Evolutionary conservation across 2,797 vertebrate genomes (phyloP), one percentile per base, ranked within the genome.

Genomic region (Prionace glauca): DNA sequence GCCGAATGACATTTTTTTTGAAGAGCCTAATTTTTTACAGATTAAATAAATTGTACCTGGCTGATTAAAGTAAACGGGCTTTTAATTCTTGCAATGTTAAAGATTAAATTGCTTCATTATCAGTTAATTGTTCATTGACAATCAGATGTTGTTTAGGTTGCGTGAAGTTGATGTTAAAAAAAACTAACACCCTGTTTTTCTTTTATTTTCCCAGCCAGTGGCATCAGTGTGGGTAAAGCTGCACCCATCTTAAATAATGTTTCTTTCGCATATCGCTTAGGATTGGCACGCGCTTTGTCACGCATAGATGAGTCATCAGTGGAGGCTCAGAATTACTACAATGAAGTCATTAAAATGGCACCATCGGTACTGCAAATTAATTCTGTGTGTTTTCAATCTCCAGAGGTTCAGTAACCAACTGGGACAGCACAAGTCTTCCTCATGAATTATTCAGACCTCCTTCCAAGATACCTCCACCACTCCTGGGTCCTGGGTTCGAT

Each of bases 321-420:
- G 36, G 96, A 96, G 90, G 96, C 97, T 2, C 95, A 95, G 90
- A 32, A 95, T 90, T 97, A 98, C 90, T 98, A 98, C 96, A 95
- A 94, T 56, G 97, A 97, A 96, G 97, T 97, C 96, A 97, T 98
- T 95, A 11, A 96, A 96, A 97, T 97, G 97, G 96, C 97, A 94
- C 97, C 97, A 72, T 96, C 96, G 97, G 97, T 97, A 96, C 96
- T 20, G 45, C 93, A 95, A 95, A 16, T 65, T 95, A 26, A 77
- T 77, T 7, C 24, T 95, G 60, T 94, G 14, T 77, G 32, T 74
- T 95, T 56, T 95, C 20, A 92, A 69, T 92, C 10, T 41, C 65
- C 1, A 22, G n/a, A 36, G n/a, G 62, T 67, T 65, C 18, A 67
- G 36, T 22, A 8, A 41, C 22, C n/a, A 92, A 24, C 62, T 26